These are phyloP conservation scores for Synergus gifuensis DNA, from an alignment of 2,888 invertebrate genomes.

Conservation along the genomic window DNA sequence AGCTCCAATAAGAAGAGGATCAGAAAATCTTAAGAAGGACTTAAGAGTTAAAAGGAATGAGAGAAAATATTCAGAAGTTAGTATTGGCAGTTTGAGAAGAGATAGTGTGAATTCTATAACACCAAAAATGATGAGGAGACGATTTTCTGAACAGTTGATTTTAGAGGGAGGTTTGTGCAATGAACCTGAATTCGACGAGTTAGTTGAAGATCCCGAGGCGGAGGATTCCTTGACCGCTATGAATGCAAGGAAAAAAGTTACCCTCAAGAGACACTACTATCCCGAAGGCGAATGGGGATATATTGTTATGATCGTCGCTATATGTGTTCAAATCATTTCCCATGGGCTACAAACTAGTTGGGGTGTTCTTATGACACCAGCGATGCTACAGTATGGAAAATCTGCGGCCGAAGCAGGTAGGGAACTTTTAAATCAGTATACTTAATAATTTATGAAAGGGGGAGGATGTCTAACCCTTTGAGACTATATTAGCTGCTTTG, in stretches of 20 bases:
- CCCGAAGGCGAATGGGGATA: conserved; percentile 94
- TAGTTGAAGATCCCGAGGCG: conserved; percentile 59
- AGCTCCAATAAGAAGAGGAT: background rate
- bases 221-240: conserved; percentile 67
- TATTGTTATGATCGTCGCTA: conserved; percentile 85
- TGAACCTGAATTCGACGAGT: conserved; percentile 63
- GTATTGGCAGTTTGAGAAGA: conserved; percentile 52
- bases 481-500: background rate
- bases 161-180: conserved; percentile 68
- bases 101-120: conserved; percentile 62
- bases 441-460: background rate
- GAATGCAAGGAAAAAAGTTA: conserved; percentile 69
- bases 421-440: conserved; percentile 1
- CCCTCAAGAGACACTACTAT: conserved; percentile 83
- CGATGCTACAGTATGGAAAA: conserved; percentile 54
- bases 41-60: background rate
- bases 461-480: background rate
- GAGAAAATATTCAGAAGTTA: conserved; percentile 56
- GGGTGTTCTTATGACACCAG: conserved; percentile 76
- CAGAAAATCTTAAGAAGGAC: background rate
- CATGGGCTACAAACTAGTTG: conserved; percentile 86
- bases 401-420: conserved; percentile 63
- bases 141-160: conserved; percentile 71
- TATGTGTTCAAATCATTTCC: conserved; percentile 85
- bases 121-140: conserved; percentile 69